These are phyloP conservation scores for Babylonia areolata DNA, from an alignment of 1,140 invertebrate species.

Conservation along the genomic window DNA sequence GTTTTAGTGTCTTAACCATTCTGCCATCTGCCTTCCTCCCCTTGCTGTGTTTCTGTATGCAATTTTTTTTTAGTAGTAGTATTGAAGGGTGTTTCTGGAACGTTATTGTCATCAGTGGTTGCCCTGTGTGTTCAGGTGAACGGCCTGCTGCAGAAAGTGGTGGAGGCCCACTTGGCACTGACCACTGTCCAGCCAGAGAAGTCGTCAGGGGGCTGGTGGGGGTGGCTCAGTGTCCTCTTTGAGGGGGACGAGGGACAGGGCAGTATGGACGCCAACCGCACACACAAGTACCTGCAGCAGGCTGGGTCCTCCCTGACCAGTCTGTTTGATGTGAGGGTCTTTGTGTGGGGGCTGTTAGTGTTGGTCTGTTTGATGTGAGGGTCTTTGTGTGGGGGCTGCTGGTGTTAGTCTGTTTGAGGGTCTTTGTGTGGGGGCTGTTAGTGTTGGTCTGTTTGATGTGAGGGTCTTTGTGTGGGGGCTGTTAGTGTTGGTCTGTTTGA, in stretches of 20 bases:
- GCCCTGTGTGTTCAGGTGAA: slow-evolving; percentile 19
- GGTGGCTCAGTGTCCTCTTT: slow-evolving; percentile 37
- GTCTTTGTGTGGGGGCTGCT: not conserved
- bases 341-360: too few species aligned
- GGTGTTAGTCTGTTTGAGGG: too few species aligned
- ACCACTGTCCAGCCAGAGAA: not conserved
- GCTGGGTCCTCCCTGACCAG: slow-evolving; percentile 48
- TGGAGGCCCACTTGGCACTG: slow-evolving; percentile 31
- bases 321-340: slow-evolving; percentile 53
- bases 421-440: too few species aligned
- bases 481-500: too few species aligned
- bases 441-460: too few species aligned
- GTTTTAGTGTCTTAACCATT: too few species aligned
- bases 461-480: too few species aligned
- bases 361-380: not conserved
- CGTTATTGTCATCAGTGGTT: too few species aligned
- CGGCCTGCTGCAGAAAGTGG: slow-evolving; percentile 33
- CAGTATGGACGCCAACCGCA: slow-evolving; percentile 47
- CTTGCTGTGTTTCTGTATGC: too few species aligned
- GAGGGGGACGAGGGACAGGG: not conserved
- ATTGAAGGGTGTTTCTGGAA: too few species aligned
- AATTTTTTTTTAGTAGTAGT: too few species aligned
- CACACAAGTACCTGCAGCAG: slow-evolving; percentile 45
- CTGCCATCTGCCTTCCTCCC: too few species aligned
- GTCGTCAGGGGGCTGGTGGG: slow-evolving; percentile 22